Base-by-base conservation (phyloP, 2,797 vertebrate genomes). In the Onychomys torridus region DNA sequence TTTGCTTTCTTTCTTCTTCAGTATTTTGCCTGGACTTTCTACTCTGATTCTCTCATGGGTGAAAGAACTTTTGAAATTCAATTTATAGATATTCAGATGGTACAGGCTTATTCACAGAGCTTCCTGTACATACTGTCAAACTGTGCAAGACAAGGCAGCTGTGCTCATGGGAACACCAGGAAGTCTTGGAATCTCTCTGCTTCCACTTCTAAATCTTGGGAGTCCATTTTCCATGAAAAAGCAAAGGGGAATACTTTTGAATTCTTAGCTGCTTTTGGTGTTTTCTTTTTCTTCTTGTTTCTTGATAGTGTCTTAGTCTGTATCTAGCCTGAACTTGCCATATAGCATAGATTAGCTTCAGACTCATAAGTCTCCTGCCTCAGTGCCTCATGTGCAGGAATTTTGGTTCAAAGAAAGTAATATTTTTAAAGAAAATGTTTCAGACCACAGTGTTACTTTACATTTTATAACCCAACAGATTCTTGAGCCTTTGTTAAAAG, bases 371-470 rank as follows among this genome's bases (percentile, higher is more conserved):
- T 21, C 29, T 46, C 21, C 9, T 61, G 55, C 29, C 25, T 76
- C 17, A 2, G 6, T 59, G 32, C 5, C 29, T 59, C 7, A 16
- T 6, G 4, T 49, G 19, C 6, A 32, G 55, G 29, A 63, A n/a
- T 89, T 34, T 49, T 2, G 1, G 1, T 7, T 34, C 13, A 17
- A 29, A 34, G 17, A 79, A 8, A 40, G 12, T 19, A 19, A 76
- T 69, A 57, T 92, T 94, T 79, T 76, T 76, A 81, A 90, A 90
- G 49, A 52, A 40, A 79, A 89, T 29, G 8, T 84, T 90, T 84
- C 29, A 84, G 34, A 86, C 5, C 37, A 43, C 5, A 94, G 25
- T 14, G 79, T 29, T 40, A 4, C 34, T 71, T 96, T 94, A 34
- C 8, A 89, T 77, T 73, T 19, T 61, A 82, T 5, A 59, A 32